A percentile compares a stretch with the other conserved stretches of the same genome.
phyloP scores from a whole-genome alignment of 2,113 vertebrate species.

The Periophthalmodon schlosseri region DNA sequence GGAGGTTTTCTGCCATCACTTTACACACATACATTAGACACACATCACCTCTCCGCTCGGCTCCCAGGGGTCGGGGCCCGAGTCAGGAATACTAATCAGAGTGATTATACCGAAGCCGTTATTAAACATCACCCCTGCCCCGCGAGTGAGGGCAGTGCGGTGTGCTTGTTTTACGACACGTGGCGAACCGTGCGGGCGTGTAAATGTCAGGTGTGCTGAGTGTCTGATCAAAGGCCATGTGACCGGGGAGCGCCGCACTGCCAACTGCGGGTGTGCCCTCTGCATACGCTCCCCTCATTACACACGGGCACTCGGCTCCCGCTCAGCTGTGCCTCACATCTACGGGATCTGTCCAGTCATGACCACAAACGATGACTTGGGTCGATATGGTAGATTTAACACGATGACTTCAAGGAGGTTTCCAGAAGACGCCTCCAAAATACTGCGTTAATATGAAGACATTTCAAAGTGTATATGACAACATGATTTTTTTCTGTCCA shows the following conservation, averaged over 20 bases:
- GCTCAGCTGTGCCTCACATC: constrained; percentile 42
- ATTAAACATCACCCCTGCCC: constrained; percentile 98
- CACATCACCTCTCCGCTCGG: constrained; percentile 72
- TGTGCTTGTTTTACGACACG: constrained; percentile 96
- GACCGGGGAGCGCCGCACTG: constrained; percentile 91
- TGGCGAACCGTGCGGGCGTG: constrained; percentile 80
- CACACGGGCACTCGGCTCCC: constrained; percentile 75
- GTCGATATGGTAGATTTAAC: neutral
- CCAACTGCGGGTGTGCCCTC: constrained; percentile 93
- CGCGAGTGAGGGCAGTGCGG: constrained; percentile 87
- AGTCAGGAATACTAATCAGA: constrained; percentile 96
- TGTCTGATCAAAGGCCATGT: constrained; percentile 96
- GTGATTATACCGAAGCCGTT: constrained; percentile 95
- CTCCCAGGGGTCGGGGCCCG: constrained; percentile 87
- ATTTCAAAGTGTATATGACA: too few relatives aligned
- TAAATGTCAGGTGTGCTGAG: constrained; percentile 97
- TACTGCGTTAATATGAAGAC: too few relatives aligned
- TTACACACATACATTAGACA: constrained; percentile 71
- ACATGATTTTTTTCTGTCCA: too few relatives aligned
- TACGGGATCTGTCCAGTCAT: neutral
- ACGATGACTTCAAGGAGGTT: neutral
- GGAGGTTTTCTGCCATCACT: constrained; percentile 39
- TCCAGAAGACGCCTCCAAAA: too few relatives aligned
- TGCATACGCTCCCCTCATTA: constrained; percentile 98
- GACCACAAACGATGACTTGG: constrained; percentile 10